Percentiles rank a stretch among this genome's conserved stretches.
These are phyloP conservation scores for Semicossyphus pulcher DNA, from an alignment of 2,113 vertebrate genomes.

Conservation along the genomic window DNA sequence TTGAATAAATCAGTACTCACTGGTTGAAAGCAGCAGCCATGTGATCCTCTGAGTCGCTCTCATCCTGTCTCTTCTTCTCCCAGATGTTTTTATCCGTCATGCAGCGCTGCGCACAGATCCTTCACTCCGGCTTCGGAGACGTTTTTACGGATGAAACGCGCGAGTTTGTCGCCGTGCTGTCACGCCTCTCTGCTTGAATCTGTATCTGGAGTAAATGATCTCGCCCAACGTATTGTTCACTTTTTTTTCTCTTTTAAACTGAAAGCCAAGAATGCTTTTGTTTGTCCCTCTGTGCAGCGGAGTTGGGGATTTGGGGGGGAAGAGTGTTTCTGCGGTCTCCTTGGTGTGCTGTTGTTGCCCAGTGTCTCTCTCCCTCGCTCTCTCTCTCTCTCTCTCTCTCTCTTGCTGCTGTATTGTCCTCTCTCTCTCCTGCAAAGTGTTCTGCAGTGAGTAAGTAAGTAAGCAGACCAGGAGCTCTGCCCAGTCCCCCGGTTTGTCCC, in stretches of 20 bases:
- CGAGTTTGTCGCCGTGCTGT: constrained; percentile 25
- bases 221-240: constrained; percentile 42
- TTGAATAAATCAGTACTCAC: constrained; percentile 62
- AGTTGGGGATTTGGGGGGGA: constrained; percentile 63
- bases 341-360: constrained; percentile 69
- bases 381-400: constrained; percentile 24
- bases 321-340: constrained; percentile 77
- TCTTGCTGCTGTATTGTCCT: constrained; percentile 56
- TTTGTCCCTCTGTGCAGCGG: constrained; percentile 50
- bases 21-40: constrained; percentile 65
- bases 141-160: neutral
- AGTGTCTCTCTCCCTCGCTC: constrained; percentile 23
- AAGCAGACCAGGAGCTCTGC: constrained; percentile 37
- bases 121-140: neutral
- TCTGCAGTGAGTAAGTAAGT: constrained; percentile 43
- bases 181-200: constrained; percentile 68
- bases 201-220: constrained; percentile 55
- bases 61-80: constrained; percentile 49
- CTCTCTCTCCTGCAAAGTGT: constrained; percentile 40
- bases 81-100: constrained; percentile 41
- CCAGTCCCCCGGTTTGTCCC: constrained; percentile 25
- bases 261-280: constrained; percentile 83
- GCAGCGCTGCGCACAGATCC: constrained; percentile 23
- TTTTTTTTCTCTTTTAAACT: constrained; percentile 38
- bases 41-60: constrained; percentile 52